Conservation (phyloP, 2,888 invertebrate species). For the Caenorhabditis drosophilae region DNA sequence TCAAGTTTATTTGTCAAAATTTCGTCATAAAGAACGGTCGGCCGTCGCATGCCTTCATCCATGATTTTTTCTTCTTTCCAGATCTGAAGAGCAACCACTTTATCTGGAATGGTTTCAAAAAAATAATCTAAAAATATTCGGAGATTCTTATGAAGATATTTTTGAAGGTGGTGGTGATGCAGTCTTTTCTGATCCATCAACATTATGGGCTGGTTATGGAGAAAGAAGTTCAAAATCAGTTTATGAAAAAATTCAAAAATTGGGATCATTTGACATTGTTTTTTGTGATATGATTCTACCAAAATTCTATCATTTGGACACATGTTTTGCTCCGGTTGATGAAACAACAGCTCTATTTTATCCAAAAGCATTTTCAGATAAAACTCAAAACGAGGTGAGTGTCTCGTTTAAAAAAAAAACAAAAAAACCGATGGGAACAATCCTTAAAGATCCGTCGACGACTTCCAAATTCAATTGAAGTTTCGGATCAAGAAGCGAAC, state of each 20-base stretch:
- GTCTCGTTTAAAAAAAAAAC: too few species aligned
- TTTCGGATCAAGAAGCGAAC: constrained; percentile 62
- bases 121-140: constrained; percentile 57
- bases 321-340: constrained; percentile 67
- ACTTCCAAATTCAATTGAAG: constrained; percentile 65
- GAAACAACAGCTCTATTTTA: constrained; percentile 63
- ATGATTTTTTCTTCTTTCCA: constrained; percentile 7
- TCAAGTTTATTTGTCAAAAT: constrained; percentile 66
- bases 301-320: constrained; percentile 68
- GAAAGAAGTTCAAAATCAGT: constrained; percentile 58
- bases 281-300: constrained; percentile 61
- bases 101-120: constrained; percentile 66
- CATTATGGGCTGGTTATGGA: constrained; percentile 68
- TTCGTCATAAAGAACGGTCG: constrained; percentile 65
- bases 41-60: neutral
- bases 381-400: constrained; percentile 58
- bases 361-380: constrained; percentile 61
- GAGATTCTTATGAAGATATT: constrained; percentile 60
- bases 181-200: constrained; percentile 60
- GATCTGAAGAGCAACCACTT: constrained; percentile 64
- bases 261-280: constrained; percentile 63
- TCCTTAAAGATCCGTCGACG: constrained; percentile 53
- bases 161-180: constrained; percentile 69
- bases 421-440: too few species aligned
- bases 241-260: constrained; percentile 52